Evolutionary conservation across 1,140 invertebrate genomes (phyloP).

Genomic region (Goniozus legneri): DNA sequence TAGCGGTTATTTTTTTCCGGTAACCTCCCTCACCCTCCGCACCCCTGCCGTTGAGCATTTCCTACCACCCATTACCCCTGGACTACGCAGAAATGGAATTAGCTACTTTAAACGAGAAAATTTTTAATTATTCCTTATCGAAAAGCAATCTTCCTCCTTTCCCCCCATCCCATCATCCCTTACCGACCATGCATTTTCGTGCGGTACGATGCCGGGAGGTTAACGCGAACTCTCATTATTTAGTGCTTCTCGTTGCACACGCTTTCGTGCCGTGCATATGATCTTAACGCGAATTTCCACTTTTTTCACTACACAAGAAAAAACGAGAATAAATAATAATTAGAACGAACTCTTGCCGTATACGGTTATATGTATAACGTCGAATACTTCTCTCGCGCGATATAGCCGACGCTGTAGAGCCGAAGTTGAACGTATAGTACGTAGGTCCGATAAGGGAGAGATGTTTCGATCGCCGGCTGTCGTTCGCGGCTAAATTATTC

Average conservation of each 20-base stretch:
- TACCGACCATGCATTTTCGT: conserved; percentile 15
- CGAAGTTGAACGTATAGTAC: no score
- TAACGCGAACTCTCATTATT: conserved; percentile 36
- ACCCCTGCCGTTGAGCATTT: no score
- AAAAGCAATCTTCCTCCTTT: conserved; percentile 49
- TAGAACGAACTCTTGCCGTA: no score
- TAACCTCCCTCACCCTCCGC: conserved; percentile 14
- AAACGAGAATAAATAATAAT: no score
- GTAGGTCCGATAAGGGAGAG: no score
- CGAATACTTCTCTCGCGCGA: no score
- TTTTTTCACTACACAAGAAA: no score
- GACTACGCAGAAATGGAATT: conserved; percentile 43
- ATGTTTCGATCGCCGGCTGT: no score
- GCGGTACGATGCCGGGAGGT: conserved; percentile 31
- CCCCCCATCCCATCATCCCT: conserved; percentile 12
- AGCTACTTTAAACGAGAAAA: conserved; percentile 54
- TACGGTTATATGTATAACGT: no score
- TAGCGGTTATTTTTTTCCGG: conserved; percentile 53
- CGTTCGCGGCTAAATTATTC: conserved; percentile 51
- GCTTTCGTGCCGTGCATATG: conserved; percentile 33
- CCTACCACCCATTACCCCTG: conserved; percentile 20
- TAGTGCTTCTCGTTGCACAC: conserved; percentile 25
- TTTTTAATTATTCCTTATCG: conserved; percentile 59
- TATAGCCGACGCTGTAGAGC: no score
- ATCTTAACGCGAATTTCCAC: no score